Evolutionary conservation across 2,888 invertebrate species (phyloP), one percentile per base, ranked within the genome.

Genomic region (Cryptocheilus praepositus): DNA sequence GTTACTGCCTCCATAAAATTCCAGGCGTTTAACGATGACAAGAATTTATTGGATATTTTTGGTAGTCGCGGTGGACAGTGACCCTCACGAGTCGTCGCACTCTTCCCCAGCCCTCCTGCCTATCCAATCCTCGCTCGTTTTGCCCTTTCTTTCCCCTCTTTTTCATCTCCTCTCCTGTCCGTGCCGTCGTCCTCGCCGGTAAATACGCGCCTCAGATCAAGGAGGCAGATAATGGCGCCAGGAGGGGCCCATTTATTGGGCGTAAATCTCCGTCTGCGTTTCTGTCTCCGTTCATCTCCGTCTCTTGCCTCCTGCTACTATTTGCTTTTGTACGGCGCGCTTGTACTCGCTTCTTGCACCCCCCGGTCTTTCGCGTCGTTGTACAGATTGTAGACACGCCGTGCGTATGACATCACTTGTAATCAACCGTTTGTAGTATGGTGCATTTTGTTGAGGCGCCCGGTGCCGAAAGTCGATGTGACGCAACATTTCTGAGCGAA

Each of bases 31-130:
- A 84, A 85, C 83, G 85, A 83, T 76, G 83, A 79, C 80, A 81
- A 78, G 76, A 84, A 85, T 85, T 85, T 84, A 85, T 83, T 76
- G 81, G 79, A 79, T 78, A 81, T 81, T 79, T 84, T 80, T 77
- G 81, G 79, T 79, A 77, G 80, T 76, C 77, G 68, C 69, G 59
- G 77, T 74, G 84, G 77, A 73, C 83, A 76, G 52, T 80, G 85
- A 83, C 79, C 83, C 73, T 53, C 61, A 58, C 66, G 67, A 59
- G 49, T 57, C 51, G 56, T 56, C 44, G 56, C 46, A 36, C 49
- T 49, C 49, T 5, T 15, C 54, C 2, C 11, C 3, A 36, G 36
- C 3, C 11, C 36, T 28, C 44, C 21, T 21, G 28, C 21, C 7
- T 43, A 13, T 43, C 43, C 43, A 15, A 0, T 56, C 19, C 18